Conservation (phyloP, 92 coral and sea anemone genomes). For the Anthopleura xanthogrammica region DNA sequence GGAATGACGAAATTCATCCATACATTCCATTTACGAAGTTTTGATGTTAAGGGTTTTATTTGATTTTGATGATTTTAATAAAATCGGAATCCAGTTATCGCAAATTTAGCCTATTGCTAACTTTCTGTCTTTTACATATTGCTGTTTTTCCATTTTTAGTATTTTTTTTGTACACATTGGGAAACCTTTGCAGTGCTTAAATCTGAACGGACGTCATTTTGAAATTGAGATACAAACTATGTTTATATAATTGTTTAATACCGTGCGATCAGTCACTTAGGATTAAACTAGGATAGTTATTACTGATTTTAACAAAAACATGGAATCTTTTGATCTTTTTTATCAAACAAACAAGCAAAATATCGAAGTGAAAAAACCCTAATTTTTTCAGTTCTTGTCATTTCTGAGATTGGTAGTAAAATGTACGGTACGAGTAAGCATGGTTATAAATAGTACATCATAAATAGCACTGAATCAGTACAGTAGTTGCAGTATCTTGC, state of each 20-base stretch:
- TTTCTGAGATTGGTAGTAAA: background rate
- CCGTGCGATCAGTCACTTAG: background rate
- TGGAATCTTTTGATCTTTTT: background rate
- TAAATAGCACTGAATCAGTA: background rate
- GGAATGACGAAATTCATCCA: background rate
- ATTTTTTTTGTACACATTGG: background rate
- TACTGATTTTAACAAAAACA: background rate
- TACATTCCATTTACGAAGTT: background rate
- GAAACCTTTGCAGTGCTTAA: background rate
- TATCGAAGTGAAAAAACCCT: background rate
- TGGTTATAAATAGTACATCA: background rate
- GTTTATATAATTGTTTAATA: background rate
- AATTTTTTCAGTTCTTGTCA: background rate
- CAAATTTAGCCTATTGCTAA: background rate
- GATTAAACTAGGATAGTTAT: background rate
- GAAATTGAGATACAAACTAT: background rate
- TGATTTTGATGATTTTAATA: background rate
- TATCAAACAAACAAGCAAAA: background rate
- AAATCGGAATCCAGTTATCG: background rate
- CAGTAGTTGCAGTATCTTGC: background rate
- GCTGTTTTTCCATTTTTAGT: background rate
- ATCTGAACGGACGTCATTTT: background rate
- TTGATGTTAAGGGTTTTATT: background rate
- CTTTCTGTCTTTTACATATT: background rate
- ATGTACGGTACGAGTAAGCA: background rate